A percentile compares a stretch with the other conserved stretches of the same genome.
phyloP scores from a whole-genome alignment of 2,888 invertebrate genomes.

The Acleris holmiana region DNA sequence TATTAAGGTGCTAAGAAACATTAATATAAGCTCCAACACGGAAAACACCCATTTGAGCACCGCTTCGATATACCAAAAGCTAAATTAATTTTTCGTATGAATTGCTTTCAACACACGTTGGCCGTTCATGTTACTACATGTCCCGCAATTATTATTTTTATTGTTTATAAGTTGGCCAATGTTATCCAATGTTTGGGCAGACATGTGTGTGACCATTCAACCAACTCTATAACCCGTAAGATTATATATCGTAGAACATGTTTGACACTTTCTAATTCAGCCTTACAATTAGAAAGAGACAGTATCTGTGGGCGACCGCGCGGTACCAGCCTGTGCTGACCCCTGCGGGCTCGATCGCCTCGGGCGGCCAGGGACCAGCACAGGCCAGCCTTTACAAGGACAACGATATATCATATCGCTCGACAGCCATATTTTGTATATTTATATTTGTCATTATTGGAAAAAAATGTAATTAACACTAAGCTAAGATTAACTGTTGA shows the following conservation, averaged over 20 bases:
- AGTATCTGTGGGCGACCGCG: conserved; percentile 69
- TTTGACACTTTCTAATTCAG: conserved; percentile 82
- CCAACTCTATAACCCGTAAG: conserved; percentile 6
- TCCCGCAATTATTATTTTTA: neutral
- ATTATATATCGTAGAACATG: conserved; percentile 26
- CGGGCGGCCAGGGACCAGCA: conserved; percentile 5
- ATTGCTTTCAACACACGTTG: neutral
- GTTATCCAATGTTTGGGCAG: neutral
- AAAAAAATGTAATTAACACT: conserved; percentile 63
- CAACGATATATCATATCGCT: conserved; percentile 52
- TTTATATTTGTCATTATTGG: conserved; percentile 56
- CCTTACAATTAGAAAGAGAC: conserved; percentile 82
- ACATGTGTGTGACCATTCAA: conserved; percentile 12
- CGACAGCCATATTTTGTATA: conserved; percentile 63
- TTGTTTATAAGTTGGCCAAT: neutral
- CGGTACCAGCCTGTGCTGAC: conserved; percentile 10
- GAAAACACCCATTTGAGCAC: too few relatives aligned
- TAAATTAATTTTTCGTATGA: neutral
- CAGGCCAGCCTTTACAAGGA: conserved; percentile 11
- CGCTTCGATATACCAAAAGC: neutral
- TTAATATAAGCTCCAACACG: too few relatives aligned
- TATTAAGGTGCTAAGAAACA: too few relatives aligned
- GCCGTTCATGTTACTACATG: neutral
- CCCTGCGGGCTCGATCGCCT: neutral
- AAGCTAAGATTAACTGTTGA: conserved; percentile 78